Percentiles rank a stretch among this genome's conserved stretches.
Evolutionary conservation across 2,888 invertebrate genomes (phyloP).

Genomic region (Acrobasis repandana): DNA sequence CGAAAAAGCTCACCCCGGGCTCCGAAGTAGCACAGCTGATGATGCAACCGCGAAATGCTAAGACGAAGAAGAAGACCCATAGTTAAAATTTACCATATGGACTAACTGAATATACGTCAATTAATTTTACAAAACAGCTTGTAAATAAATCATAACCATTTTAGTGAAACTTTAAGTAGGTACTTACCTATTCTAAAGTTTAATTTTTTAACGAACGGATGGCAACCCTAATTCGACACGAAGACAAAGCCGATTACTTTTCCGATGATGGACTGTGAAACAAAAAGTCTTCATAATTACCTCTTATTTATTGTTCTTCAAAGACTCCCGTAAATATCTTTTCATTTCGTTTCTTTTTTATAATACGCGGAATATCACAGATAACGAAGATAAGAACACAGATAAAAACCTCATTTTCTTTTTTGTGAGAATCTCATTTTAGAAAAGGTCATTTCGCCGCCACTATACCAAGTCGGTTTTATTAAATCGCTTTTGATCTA

Average conservation of each 20-base stretch:
- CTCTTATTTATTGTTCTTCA: conserved; percentile 3
- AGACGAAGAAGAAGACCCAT: no score
- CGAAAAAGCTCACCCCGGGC: no score
- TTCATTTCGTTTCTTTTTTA: conserved; percentile 1
- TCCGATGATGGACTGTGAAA: not conserved
- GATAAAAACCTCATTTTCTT: conserved; percentile 1
- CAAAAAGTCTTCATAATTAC: conserved; percentile 2
- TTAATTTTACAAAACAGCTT: no score
- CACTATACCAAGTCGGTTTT: not conserved
- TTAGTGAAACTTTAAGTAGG: no score
- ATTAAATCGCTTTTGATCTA: conserved; percentile 13
- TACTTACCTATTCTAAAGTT: not conserved
- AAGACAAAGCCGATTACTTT: not conserved
- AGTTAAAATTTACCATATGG: no score
- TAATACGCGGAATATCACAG: conserved; percentile 5
- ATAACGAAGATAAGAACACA: conserved; percentile 1
- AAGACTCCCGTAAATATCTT: not conserved
- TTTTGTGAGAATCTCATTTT: not conserved
- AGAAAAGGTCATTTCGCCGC: conserved; percentile 1
- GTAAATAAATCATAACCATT: no score
- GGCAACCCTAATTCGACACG: not conserved
- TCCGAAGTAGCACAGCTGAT: no score
- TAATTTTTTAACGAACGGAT: not conserved
- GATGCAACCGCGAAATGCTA: no score
- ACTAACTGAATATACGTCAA: no score